phyloP scores from a whole-genome alignment of 2,888 invertebrate species.

The Heliconius charithonia region DNA sequence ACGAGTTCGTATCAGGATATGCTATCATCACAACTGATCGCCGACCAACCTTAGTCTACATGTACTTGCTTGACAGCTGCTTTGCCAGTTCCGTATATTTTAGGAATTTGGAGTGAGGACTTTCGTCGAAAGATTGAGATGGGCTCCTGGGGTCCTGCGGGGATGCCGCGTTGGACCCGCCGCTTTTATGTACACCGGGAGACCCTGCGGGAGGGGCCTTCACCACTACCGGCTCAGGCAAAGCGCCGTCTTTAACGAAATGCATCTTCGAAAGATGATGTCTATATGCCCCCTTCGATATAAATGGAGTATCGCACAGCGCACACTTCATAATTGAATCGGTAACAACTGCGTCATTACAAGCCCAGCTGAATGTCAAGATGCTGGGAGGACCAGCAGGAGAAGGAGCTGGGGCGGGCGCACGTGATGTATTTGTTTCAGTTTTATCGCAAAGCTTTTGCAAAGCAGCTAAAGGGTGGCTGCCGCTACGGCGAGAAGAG shows the following conservation, averaged over 20 bases:
- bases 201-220: constrained; percentile 81
- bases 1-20: constrained; percentile 88
- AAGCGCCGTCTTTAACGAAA: constrained; percentile 95
- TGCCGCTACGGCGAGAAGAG: constrained; percentile 87
- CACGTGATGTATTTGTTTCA: constrained; percentile 88
- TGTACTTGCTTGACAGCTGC: constrained; percentile 98
- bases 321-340: constrained; percentile 97
- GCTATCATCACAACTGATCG: constrained; percentile 88
- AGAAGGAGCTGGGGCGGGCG: constrained; percentile 79
- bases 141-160: constrained; percentile 85
- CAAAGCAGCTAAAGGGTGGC: constrained; percentile 96
- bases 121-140: constrained; percentile 90
- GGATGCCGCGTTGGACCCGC: constrained; percentile 73
- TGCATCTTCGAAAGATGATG: constrained; percentile 98
- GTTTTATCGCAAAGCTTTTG: constrained; percentile 98
- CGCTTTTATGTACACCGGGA: constrained; percentile 74
- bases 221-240: constrained; percentile 89
- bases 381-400: constrained; percentile 91
- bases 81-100: constrained; percentile 99
- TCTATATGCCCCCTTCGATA: constrained; percentile 97
- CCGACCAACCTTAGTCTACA: constrained; percentile 84
- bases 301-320: constrained; percentile 97
- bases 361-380: constrained; percentile 96
- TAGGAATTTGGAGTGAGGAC: constrained; percentile 98
- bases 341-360: constrained; percentile 95